phyloP scores from a whole-genome alignment of 35 echinoderm and acorn worm genomes.

The Amphiura filiformis region DNA sequence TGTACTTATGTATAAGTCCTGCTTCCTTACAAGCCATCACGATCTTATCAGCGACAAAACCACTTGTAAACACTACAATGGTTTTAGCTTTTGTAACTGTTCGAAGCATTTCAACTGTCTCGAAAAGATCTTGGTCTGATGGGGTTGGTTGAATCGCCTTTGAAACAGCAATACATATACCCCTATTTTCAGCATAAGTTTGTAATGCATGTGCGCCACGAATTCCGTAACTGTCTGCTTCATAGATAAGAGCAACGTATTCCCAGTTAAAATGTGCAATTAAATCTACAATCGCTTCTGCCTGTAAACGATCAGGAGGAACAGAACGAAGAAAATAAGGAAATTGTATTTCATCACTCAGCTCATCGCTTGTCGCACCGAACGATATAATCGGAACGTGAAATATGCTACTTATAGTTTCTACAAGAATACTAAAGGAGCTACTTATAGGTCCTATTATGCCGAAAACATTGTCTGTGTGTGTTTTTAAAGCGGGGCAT shows the following conservation, averaged over 20 bases:
- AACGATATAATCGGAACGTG: slow-evolving; percentile 16
- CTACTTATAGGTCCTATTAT: too few relatives aligned
- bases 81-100: background rate
- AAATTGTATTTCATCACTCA: slow-evolving; percentile 19
- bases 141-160: background rate
- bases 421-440: too few relatives aligned
- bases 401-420: too few relatives aligned
- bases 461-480: too few relatives aligned
- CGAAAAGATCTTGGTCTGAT: background rate
- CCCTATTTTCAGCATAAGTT: background rate
- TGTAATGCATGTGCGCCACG: slow-evolving; percentile 3
- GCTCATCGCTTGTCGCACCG: slow-evolving; percentile 20
- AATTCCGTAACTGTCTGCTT: slow-evolving; percentile 8
- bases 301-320: slow-evolving; percentile 16
- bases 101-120: background rate
- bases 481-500: background rate
- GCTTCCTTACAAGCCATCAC: background rate
- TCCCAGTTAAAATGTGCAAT: background rate
- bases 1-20: background rate
- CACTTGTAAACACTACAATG: background rate
- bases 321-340: slow-evolving; percentile 26
- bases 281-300: background rate
- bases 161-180: slow-evolving; percentile 26
- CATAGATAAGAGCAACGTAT: slow-evolving; percentile 12
- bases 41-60: background rate